Percentiles rank a stretch among this genome's conserved stretches.
These are phyloP conservation scores for Platygyra sinensis DNA, from an alignment of 64 coral and sea anemone species.

Conservation along the genomic window DNA sequence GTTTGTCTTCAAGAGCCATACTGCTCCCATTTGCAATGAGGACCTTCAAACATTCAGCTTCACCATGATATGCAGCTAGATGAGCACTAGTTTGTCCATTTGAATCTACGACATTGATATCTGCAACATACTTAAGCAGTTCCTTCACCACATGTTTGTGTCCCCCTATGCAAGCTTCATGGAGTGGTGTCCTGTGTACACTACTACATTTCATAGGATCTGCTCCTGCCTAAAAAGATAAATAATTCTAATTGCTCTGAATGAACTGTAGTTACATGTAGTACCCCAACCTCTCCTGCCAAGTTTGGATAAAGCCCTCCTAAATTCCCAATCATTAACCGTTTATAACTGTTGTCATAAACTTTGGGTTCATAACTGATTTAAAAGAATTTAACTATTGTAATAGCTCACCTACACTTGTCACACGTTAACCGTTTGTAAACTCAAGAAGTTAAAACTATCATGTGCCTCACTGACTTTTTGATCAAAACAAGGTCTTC, in stretches of 20 bases:
- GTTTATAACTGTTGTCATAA: no score
- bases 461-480: no score
- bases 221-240: constrained; percentile 74
- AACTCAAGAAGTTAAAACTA: no score
- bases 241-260: neutral
- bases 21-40: constrained; percentile 66
- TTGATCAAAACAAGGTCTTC: no score
- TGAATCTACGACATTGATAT: constrained; percentile 69
- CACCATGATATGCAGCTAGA: constrained; percentile 92
- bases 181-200: constrained; percentile 83
- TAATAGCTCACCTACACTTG: no score
- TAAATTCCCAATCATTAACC: no score
- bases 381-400: no score
- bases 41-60: constrained; percentile 77
- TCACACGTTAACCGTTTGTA: no score
- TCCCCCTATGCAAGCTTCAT: constrained; percentile 93
- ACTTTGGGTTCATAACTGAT: no score
- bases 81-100: constrained; percentile 92
- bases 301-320: no score
- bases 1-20: constrained; percentile 71
- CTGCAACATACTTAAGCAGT: constrained; percentile 70
- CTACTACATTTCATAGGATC: constrained; percentile 78
- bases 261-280: no score
- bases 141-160: constrained; percentile 61
- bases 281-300: no score